A percentile compares a stretch with the other conserved stretches of the same genome.
phyloP scores from a whole-genome alignment of 2,113 vertebrate genomes.

The Odocoileus hemionus region DNA sequence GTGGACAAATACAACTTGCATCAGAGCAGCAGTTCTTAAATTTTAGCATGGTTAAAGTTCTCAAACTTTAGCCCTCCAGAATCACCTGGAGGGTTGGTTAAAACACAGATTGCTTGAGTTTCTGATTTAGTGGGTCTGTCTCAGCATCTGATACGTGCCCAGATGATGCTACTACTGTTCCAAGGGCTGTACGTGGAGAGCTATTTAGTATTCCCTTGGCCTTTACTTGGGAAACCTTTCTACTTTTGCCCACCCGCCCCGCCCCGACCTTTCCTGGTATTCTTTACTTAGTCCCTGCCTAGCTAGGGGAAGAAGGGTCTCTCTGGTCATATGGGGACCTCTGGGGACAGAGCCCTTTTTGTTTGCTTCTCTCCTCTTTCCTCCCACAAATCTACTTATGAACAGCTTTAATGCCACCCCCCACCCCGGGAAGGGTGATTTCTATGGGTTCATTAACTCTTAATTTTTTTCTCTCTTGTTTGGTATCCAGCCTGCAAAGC shows the following conservation, averaged over 20 bases:
- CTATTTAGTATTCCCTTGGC: background rate
- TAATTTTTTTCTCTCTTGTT: constrained; percentile 14
- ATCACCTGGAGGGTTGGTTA: background rate
- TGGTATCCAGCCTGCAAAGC: constrained; percentile 29
- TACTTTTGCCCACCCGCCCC: background rate
- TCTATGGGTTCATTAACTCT: background rate
- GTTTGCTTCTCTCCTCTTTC: background rate
- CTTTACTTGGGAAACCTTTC: constrained; percentile 6
- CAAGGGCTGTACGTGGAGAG: background rate
- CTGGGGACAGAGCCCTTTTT: background rate
- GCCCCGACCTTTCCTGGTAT: background rate
- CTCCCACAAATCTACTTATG: background rate
- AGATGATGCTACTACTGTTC: background rate
- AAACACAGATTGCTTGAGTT: background rate
- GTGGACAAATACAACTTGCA: background rate
- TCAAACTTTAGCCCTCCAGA: background rate
- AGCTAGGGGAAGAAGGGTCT: background rate
- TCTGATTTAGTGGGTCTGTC: constrained; percentile 23
- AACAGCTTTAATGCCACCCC: background rate
- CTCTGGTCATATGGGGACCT: background rate
- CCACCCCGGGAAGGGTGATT: background rate
- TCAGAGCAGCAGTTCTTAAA: background rate
- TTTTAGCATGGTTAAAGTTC: background rate
- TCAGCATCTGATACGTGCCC: background rate
- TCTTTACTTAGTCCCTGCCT: background rate